Base-by-base conservation (phyloP, 2,888 invertebrate genomes). In the Leucophenga montana region DNA sequence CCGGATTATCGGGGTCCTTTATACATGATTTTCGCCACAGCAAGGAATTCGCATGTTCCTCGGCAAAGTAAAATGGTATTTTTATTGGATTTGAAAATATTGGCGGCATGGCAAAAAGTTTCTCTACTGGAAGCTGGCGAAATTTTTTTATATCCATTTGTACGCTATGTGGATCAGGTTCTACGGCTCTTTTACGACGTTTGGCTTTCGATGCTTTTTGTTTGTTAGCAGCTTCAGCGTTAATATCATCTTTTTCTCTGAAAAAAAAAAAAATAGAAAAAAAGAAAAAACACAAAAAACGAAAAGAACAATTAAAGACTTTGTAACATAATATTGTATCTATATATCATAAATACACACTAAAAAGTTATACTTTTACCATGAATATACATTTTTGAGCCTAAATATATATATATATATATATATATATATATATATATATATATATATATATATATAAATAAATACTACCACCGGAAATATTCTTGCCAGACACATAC, bases 1-100 rank as follows among this genome's bases (percentile, higher is more conserved):
- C 80, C 3, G 85, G 85, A 73, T 87, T 87, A 8, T 83, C 84
- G 0, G 85, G 82, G 66, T 88, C 87, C 18, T 87, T 76, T n/a
- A 88, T 83, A 5, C 75, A 70, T 0, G 87, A 84, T 73, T 84
- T 68, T 13, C 76, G 74, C 87, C 87, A 89, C 3, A 82, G 72
- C 14, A 82, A 74, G 9, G 87, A 84, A 68, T 86, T 84, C 64
- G 83, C 79, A 46, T 84, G 82, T 46, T 84, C 82, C 67, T 85
- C 85, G 59, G 83, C 83, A 66, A 84, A 73, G 33, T 81, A 77
- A 56, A 79, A 80, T 74, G 0, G 78, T 72, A 18, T 65, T 69
- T 64, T 72, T 72, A 14, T 68, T 71, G 50, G 70, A 73, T 48
- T 77, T 74, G 5, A 68, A 72, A 54, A 71, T 73, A 0, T 73